phyloP scores from a whole-genome alignment of 1,140 invertebrate species.

The Calephelis virginiensis region DNA sequence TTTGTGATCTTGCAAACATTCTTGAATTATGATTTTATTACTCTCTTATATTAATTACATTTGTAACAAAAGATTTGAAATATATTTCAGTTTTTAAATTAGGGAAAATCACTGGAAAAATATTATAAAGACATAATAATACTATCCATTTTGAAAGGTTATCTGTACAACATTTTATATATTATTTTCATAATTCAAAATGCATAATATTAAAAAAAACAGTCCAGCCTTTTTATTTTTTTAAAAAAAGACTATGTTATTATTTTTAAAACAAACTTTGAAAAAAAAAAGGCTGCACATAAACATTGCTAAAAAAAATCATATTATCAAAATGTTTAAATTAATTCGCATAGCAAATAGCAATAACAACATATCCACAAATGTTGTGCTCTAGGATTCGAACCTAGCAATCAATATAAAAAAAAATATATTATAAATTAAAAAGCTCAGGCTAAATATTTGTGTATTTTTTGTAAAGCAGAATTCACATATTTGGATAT shows the following conservation, averaged over 20 bases:
- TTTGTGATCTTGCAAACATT: not conserved
- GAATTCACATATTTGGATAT: too few relatives aligned
- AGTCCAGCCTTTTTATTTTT: not conserved
- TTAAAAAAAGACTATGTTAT: not conserved
- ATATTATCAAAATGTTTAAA: too few relatives aligned
- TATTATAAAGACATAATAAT: not conserved
- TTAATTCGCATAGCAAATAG: too few relatives aligned
- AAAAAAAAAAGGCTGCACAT: slow-evolving; percentile 1
- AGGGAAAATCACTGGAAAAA: not conserved
- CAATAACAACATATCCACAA: too few relatives aligned
- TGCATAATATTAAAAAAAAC: not conserved
- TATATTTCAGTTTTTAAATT: not conserved
- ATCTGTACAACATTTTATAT: not conserved
- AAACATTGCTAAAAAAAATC: not conserved
- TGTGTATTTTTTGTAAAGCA: too few relatives aligned
- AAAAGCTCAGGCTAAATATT: too few relatives aligned
- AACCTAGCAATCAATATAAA: too few relatives aligned
- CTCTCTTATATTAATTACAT: not conserved
- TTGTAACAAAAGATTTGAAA: not conserved
- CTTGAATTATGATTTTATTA: not conserved
- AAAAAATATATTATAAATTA: too few relatives aligned
- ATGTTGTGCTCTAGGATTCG: too few relatives aligned
- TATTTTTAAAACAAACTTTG: not conserved
- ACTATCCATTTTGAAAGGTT: not conserved
- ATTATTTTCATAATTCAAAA: not conserved